These are phyloP conservation scores for Dermochelys coriacea DNA, from an alignment of 2,797 vertebrate genomes.

Conservation along the genomic window DNA sequence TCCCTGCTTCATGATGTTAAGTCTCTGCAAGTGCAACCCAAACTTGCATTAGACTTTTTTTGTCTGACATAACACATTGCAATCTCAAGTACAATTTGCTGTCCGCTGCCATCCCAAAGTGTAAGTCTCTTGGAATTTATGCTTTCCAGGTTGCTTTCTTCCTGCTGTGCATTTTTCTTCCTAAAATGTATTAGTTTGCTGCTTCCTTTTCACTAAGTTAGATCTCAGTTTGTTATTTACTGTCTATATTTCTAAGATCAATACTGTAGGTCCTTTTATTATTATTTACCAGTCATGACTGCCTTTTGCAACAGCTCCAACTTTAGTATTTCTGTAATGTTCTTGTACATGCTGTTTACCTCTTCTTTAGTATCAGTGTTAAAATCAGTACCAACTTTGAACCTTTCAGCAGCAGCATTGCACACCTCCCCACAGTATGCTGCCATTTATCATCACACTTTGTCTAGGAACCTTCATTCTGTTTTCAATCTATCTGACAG, in stretches of 20 bases:
- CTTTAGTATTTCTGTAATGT: neutral
- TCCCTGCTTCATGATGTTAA: neutral
- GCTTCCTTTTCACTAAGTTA: neutral
- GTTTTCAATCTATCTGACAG: constrained; percentile 55
- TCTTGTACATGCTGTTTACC: constrained; percentile 10
- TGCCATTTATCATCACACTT: constrained; percentile 37
- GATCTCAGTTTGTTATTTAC: neutral
- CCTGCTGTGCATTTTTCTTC: neutral
- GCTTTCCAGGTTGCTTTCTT: neutral
- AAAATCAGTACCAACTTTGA: neutral
- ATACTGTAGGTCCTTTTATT: neutral
- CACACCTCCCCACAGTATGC: neutral
- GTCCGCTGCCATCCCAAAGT: neutral
- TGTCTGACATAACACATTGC: neutral
- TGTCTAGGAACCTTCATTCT: constrained; percentile 55
- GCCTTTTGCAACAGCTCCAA: neutral
- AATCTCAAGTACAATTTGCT: neutral
- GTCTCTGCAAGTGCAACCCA: neutral
- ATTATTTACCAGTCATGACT: neutral
- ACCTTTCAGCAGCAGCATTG: neutral
- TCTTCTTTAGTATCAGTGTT: constrained; percentile 41
- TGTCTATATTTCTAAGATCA: neutral
- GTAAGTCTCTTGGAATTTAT: neutral
- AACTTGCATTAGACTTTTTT: neutral
- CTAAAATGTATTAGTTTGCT: neutral